Evolutionary conservation across 1,140 invertebrate species (phyloP).

Genomic region (Neodiprion pinetum): DNA sequence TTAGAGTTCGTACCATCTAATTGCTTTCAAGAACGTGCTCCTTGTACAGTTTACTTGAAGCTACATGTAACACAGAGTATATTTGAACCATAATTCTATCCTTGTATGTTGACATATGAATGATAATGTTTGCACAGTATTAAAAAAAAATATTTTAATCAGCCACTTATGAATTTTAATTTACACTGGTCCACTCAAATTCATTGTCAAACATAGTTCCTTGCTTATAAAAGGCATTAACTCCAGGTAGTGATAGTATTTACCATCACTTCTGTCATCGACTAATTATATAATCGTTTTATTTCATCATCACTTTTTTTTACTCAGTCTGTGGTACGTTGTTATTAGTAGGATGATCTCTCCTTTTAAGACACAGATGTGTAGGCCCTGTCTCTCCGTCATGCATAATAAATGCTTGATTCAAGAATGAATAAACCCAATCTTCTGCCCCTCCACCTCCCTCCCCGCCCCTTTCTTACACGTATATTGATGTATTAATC

Average conservation of each 20-base stretch:
- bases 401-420: slow-evolving; percentile 16
- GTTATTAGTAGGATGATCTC: slow-evolving; percentile 29
- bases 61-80: too few relatives aligned
- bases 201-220: neutral
- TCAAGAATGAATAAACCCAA: too few relatives aligned
- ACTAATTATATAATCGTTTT: neutral
- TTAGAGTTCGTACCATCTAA: too few relatives aligned
- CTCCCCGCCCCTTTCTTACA: slow-evolving; percentile 9
- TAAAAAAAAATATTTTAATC: neutral
- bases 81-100: too few relatives aligned
- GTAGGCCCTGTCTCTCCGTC: slow-evolving; percentile 39
- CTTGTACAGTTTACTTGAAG: too few relatives aligned
- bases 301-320: slow-evolving; percentile 24
- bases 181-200: neutral
- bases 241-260: neutral
- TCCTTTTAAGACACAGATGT: slow-evolving; percentile 41
- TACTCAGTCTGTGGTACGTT: slow-evolving; percentile 18
- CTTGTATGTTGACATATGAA: too few relatives aligned
- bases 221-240: neutral
- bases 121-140: too few relatives aligned
- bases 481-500: slow-evolving; percentile 9
- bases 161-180: neutral
- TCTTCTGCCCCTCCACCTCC: neutral
- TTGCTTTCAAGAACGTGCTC: too few relatives aligned
- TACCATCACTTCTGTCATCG: neutral